Evolutionary conservation across 2,113 vertebrate species (phyloP).

Genomic region (Istiophorus platypterus): DNA sequence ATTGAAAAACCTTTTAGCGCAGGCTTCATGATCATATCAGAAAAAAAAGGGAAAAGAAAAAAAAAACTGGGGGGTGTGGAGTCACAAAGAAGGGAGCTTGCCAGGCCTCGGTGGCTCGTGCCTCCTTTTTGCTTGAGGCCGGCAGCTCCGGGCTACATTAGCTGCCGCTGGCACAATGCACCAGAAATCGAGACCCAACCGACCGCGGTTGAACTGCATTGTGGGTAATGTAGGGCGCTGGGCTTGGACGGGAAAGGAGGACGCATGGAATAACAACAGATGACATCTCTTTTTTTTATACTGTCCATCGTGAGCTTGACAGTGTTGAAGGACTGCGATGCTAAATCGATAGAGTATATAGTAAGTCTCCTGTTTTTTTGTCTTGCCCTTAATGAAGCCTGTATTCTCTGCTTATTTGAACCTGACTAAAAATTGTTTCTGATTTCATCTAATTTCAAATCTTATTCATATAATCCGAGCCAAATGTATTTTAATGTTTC

Average conservation of each 20-base stretch:
- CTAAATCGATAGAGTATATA: background rate
- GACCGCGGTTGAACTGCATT: background rate
- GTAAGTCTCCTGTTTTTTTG: background rate
- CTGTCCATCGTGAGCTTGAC: background rate
- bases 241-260: background rate
- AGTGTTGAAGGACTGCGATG: background rate
- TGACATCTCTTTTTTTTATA: background rate
- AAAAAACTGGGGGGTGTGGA: background rate
- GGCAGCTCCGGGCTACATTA: background rate
- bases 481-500: background rate
- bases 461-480: background rate
- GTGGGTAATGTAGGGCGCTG: background rate
- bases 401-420: background rate
- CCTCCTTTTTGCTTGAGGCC: background rate
- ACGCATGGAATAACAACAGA: too few species aligned
- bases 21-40: background rate
- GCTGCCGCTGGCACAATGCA: background rate
- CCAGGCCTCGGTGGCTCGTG: background rate
- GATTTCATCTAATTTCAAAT: background rate
- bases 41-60: background rate
- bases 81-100: background rate
- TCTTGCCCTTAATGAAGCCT: background rate
- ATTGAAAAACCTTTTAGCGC: background rate
- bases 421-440: background rate
- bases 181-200: background rate